phyloP scores from a whole-genome alignment of 2,888 invertebrate genomes.

The Trisateles emortualis region DNA sequence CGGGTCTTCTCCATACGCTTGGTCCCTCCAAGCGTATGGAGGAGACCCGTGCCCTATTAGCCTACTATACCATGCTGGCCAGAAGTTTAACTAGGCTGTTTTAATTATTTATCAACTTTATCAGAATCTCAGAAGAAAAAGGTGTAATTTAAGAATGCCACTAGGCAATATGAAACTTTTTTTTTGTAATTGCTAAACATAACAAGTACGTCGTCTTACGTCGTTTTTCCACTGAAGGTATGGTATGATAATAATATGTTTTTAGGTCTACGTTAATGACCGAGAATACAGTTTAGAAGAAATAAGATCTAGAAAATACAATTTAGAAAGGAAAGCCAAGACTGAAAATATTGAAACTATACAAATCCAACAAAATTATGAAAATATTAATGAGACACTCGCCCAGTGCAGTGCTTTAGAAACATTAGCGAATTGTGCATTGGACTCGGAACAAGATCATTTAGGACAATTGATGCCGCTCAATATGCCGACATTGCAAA shows the following conservation, averaged over 20 bases:
- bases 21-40: no score
- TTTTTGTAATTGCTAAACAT: no score
- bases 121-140: no score
- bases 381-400: constrained; percentile 74
- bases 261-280: constrained; percentile 82
- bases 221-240: not conserved
- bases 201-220: no score
- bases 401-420: constrained; percentile 83
- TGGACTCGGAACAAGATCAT: constrained; percentile 80
- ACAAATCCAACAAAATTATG: constrained; percentile 62
- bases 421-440: constrained; percentile 81
- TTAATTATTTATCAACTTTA: no score
- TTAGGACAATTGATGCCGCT: constrained; percentile 80
- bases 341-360: constrained; percentile 62
- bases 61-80: no score
- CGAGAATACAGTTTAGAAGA: constrained; percentile 93
- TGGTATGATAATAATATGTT: not conserved
- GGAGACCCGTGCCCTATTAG: no score
- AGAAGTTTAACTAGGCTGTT: no score
- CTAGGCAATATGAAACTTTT: no score
- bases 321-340: constrained; percentile 67
- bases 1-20: no score
- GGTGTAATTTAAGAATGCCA: no score
- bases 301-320: constrained; percentile 88
- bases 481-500: constrained; percentile 77